These are phyloP conservation scores for Steinernema scapterisci DNA, from an alignment of 2,888 invertebrate genomes.

Conservation along the genomic window DNA sequence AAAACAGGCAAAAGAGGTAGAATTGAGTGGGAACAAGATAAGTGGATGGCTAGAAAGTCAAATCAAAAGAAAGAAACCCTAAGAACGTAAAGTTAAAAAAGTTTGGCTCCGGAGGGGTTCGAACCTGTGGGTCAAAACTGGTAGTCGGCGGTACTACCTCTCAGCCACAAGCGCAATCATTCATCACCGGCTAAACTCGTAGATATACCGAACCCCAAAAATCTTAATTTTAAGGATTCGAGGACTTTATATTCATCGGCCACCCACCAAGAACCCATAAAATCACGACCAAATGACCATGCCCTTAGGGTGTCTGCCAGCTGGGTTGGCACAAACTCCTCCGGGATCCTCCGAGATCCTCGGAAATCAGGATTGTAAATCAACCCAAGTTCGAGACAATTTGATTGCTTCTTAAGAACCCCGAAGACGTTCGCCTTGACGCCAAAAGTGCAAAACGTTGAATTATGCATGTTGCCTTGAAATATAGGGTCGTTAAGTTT, in stretches of 20 bases:
- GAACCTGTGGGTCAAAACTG: too few relatives aligned
- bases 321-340: not conserved
- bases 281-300: conserved; percentile 25
- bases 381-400: not conserved
- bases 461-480: conserved; percentile 24
- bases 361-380: conserved; percentile 33
- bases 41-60: too few relatives aligned
- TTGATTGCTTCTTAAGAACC: conserved; percentile 1
- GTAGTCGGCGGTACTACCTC: too few relatives aligned
- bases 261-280: conserved; percentile 21
- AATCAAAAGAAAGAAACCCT: too few relatives aligned
- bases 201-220: too few relatives aligned
- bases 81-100: too few relatives aligned
- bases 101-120: too few relatives aligned
- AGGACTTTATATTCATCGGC: not conserved
- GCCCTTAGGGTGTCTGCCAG: conserved; percentile 25
- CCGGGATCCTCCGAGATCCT: not conserved
- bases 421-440: not conserved
- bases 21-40: too few relatives aligned
- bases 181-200: too few relatives aligned
- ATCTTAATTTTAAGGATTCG: not conserved
- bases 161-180: too few relatives aligned
- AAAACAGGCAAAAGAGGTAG: too few relatives aligned
- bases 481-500: conserved; percentile 25
- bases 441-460: conserved; percentile 12